A percentile compares a stretch with the other conserved stretches of the same genome.
Evolutionary conservation across 2,113 vertebrate species (phyloP).

Genomic region (Butorides virescens): DNA sequence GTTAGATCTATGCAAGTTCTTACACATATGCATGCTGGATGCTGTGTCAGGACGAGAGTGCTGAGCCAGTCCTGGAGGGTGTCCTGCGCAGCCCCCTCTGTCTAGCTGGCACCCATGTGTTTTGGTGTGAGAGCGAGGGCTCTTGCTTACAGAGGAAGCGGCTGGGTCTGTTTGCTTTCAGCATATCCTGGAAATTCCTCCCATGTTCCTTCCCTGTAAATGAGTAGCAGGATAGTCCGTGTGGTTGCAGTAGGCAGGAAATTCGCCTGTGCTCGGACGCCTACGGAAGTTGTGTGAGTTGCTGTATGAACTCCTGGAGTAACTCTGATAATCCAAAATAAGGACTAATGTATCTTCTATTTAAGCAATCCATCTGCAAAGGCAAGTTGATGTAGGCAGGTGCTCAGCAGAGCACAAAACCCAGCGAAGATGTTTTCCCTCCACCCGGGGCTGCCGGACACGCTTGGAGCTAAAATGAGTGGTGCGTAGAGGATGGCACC

Average conservation of each 20-base stretch:
- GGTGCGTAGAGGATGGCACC: fast-evolving
- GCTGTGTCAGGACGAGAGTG: not conserved
- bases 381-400: not conserved
- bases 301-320: not conserved
- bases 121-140: not conserved
- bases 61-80: not conserved
- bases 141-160: not conserved
- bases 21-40: not conserved
- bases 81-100: fast-evolving
- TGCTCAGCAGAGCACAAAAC: not conserved
- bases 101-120: not conserved
- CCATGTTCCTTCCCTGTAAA: not conserved
- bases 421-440: not conserved
- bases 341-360: not conserved
- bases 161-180: not conserved
- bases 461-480: not conserved
- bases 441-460: not conserved
- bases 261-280: not conserved
- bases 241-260: too few relatives aligned
- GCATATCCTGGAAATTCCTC: not conserved
- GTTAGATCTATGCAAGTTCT: not conserved
- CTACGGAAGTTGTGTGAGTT: fast-evolving
- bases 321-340: not conserved
- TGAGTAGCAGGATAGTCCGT: too few relatives aligned
- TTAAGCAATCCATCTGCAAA: not conserved